Percentiles rank a stretch among this genome's conserved stretches.
Conservation (phyloP, 2,888 invertebrate genomes). For the Lepeophtheirus nordmannii region DNA sequence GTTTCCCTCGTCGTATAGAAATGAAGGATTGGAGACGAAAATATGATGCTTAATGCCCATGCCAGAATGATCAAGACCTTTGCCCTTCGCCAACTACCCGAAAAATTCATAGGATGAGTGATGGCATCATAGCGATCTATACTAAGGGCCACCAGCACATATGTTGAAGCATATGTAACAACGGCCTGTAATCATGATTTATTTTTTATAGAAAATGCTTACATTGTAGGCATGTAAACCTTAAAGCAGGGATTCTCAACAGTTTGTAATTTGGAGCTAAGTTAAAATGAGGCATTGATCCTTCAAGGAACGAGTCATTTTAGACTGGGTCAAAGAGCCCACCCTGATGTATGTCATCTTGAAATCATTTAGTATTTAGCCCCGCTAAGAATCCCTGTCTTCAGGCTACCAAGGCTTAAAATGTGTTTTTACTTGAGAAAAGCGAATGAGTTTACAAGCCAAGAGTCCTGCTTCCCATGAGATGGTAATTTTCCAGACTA, state of each 20-base stretch:
- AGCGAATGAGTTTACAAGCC: slow-evolving; percentile 22
- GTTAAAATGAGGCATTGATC: too few species aligned
- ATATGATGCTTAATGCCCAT: slow-evolving; percentile 64
- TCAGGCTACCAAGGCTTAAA: too few species aligned
- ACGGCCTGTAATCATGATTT: slow-evolving; percentile 46
- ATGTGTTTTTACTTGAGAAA: not conserved
- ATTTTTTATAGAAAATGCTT: not conserved
- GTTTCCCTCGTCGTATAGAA: slow-evolving; percentile 62
- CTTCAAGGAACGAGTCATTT: too few species aligned
- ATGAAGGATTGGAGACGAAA: slow-evolving; percentile 59
- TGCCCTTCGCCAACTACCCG: slow-evolving; percentile 77
- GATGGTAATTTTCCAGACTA: slow-evolving; percentile 72
- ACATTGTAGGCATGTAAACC: too few species aligned
- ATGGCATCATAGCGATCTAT: slow-evolving; percentile 86
- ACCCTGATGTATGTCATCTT: too few species aligned
- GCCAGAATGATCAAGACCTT: slow-evolving; percentile 59
- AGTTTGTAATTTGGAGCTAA: too few species aligned
- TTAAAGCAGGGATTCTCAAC: too few species aligned
- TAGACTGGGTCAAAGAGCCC: too few species aligned
- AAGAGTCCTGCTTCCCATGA: slow-evolving; percentile 75
- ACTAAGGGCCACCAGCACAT: slow-evolving; percentile 75
- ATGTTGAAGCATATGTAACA: slow-evolving; percentile 80
- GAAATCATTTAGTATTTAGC: too few species aligned
- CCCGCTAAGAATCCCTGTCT: too few species aligned
- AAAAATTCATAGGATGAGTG: slow-evolving; percentile 85